Base-by-base conservation (phyloP, 2,797 vertebrate genomes). In the Orientallactaga sibirica region DNA sequence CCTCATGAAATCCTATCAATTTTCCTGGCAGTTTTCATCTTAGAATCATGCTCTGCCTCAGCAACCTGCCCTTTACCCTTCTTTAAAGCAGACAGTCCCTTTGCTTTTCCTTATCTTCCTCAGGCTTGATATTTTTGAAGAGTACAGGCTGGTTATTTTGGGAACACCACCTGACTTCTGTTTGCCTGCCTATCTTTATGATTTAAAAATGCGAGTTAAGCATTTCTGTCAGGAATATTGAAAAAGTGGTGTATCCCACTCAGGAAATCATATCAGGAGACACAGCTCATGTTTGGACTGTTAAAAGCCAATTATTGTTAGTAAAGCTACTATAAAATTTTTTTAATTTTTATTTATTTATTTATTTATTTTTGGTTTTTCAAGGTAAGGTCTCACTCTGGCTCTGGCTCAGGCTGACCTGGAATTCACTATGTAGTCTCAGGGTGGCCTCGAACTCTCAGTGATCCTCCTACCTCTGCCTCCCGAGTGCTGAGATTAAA, bases 151-250 rank as follows among this genome's bases (percentile, higher is more conserved):
- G 71, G 29, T 41, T 90, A 70, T 90, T 92, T 90, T 55, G 55
- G 70, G 70, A 93, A 64, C 70, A 19, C 24, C 27, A 22, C 25
- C 85, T 41, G 11, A 7, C 80, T 87, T 86, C 67, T 84, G 70
- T 58, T 81, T 78, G 15, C 43, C 43, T 83, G 67, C 61, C 70
- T 90, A 78, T 85, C 74, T 61, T 74, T n/a, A 64, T n/a, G 71
- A 91, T 73, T 68, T 86, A 22, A 88, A 90, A 90, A 86, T 66
- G n/a, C 41, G 48, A 80, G 37, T 9, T 10, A n/a, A 75, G 15
- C 22, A 7, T 78, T 67, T 76, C 19, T 62, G 16, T 67, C 19
- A 67, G 68, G 62, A 64, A 58, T 11, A 3, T 92, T n/a, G 75
- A 66, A 29, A 9, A 75, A 37, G 14, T 8, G 52, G 37, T 19